Base-by-base conservation (phyloP, 2,888 invertebrate species). In the Pterostichus niger region DNA sequence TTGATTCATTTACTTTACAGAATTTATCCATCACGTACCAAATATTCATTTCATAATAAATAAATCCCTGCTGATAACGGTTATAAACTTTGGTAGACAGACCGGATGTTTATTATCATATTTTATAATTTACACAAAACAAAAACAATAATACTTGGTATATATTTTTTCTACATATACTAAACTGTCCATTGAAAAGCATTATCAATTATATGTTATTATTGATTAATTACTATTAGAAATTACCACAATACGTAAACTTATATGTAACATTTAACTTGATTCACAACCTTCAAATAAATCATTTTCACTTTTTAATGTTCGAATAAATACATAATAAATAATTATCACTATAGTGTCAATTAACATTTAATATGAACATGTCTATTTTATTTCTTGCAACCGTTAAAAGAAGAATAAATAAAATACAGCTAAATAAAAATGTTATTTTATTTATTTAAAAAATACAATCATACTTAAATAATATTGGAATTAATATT, bases 401-500 rank as follows among this genome's bases (percentile, higher is more conserved):
- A 59, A 5, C 24, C 56, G 56, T 17, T 56, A 56, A 59, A 24
- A 11, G 9, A 59, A 40, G 40, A 3, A 40, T 40, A 40, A 49
- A 49, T n/a, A 49, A 49, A 49, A 49, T 49, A n/a, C 11, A 49
- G 10, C 31, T 24, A 59, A 59, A 59, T 59, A 59, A 59, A 59
- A 31, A 59, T 6, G 24, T 24, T 59, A 2, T 40, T 49, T 49
- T 49, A 49, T n/a, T 64, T 64, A 35, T 13, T 59, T 11, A n/a
- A 35, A 64, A 13, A 64, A 33, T 64, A 64, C 64, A 64, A n/a
- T 64, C 33, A 64, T 44, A 24, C 13, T 13, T 24, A 24, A 24
- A 61, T 61, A 31, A n/a, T 15, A 46, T 40, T 17, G 56, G 15
- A 17, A 71, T 91, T 92, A 98, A 91, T 98, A 98, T 89, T 99